phyloP scores from a whole-genome alignment of 2,888 invertebrate genomes.

The Adineta ricciae region DNA sequence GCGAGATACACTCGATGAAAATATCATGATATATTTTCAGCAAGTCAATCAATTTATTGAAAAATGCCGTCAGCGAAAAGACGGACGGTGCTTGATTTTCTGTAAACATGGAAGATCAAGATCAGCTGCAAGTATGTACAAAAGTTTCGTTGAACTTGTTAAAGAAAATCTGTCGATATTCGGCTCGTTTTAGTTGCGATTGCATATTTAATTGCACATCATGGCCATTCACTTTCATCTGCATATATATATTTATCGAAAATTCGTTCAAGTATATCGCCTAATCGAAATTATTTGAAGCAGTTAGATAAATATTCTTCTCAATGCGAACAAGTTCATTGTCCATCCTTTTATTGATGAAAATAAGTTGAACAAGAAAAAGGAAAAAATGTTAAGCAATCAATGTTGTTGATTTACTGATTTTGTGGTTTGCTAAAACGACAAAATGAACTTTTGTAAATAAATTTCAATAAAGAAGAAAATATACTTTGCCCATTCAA shows the following conservation, averaged over 20 bases:
- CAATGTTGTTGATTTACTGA: neutral
- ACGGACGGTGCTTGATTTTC: neutral
- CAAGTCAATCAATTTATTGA: neutral
- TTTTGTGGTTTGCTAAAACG: neutral
- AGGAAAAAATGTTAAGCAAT: neutral
- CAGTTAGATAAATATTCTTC: neutral
- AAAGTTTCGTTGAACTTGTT: no score
- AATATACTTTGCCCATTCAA: conserved; percentile 77
- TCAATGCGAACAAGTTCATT: neutral
- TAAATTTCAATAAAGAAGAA: neutral
- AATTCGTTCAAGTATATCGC: neutral
- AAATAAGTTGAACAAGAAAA: neutral
- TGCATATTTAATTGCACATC: neutral
- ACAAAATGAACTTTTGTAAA: neutral
- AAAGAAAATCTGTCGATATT: no score
- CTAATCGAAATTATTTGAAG: neutral
- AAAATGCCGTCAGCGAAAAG: neutral
- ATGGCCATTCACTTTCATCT: neutral
- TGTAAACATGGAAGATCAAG: neutral
- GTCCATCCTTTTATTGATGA: neutral
- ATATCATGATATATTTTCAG: neutral
- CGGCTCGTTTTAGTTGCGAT: neutral
- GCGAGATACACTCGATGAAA: neutral
- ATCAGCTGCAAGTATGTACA: neutral
- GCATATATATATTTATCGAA: neutral